Evolutionary conservation across 2,797 vertebrate species (phyloP), one percentile per base, ranked within the genome.

Genomic region (Acanthis flammea): DNA sequence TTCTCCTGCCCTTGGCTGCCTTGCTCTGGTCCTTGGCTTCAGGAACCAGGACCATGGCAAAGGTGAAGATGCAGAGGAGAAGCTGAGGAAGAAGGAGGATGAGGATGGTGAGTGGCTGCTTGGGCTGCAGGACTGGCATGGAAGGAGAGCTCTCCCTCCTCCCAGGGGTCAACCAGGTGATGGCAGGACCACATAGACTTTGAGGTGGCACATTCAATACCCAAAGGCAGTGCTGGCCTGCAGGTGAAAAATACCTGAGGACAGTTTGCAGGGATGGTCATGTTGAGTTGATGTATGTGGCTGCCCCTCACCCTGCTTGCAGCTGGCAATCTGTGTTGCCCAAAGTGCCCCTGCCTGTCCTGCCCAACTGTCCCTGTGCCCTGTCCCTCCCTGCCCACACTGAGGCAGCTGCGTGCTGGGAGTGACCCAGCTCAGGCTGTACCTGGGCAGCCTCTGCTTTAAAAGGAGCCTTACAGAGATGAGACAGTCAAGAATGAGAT

Each of bases 51-150:
- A 95, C 89, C 93, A 98, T 91, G 60, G 96, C 91, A 23, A 97
- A 94, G 84, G 94, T 97, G 88, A 98, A 88, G 61, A 95, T 94
- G 76, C 97, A 97, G 85, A 98, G 82, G 83, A 98, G 70, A 44
- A 98, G 93, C 98, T 98, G 78, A 62, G 72, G 91, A 94, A n/a
- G 72, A 90, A 97, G 57, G 30, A 67, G 42, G 54, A 83, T 13
- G 30, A 65, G 41, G 54, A 83, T 13, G 50, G 42, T 55, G 41
- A 2, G 0, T 22, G 45, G 75, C 41, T 86, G 37, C 37, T 66
- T 1, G 2, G 31, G 24, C 65, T 3, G 6, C 35, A 70, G 37
- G 27, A 9, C 35, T 63, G 39, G 7, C 2, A 0, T 3, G 14
- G 68, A 74, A 88, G 27, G 37, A 66, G 23, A 75, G 33, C 44